A percentile compares a stretch with the other conserved stretches of the same genome.
Conservation (phyloP, 2,888 invertebrate genomes). For the Pterostichus madidus region DNA sequence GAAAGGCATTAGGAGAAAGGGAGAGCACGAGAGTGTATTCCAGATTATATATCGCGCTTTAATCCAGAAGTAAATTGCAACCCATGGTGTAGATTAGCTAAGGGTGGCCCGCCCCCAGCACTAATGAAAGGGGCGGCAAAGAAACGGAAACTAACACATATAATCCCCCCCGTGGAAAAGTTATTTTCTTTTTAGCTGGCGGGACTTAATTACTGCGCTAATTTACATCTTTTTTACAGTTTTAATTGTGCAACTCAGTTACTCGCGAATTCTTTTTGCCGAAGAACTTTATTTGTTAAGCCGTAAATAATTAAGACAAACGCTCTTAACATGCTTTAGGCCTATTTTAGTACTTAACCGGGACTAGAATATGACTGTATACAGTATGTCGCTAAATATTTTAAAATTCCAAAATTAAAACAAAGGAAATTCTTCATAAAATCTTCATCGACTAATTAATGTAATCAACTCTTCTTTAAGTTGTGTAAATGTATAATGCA, state of each 20-base stretch:
- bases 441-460: too few species aligned
- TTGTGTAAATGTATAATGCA: too few species aligned
- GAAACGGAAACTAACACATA: constrained; percentile 56
- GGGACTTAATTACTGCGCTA: constrained; percentile 61
- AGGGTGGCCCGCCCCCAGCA: constrained; percentile 68
- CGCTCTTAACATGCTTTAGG: background rate
- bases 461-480: too few species aligned
- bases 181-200: constrained; percentile 37
- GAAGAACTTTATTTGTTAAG: constrained; percentile 60
- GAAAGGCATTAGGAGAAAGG: background rate
- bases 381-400: background rate
- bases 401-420: too few species aligned
- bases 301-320: constrained; percentile 63
- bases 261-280: constrained; percentile 34
- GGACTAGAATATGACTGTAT: background rate
- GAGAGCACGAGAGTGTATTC: constrained; percentile 46
- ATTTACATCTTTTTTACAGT: constrained; percentile 66
- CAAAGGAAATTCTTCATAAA: too few species aligned
- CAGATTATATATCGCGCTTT: constrained; percentile 69
- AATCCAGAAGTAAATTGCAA: constrained; percentile 70
- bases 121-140: constrained; percentile 70
- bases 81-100: constrained; percentile 70
- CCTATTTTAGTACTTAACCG: background rate
- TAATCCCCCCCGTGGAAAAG: constrained; percentile 47
- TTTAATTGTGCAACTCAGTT: constrained; percentile 59